Percentiles rank a stretch among this genome's conserved stretches.
phyloP scores from a whole-genome alignment of 2,113 vertebrate species.

The Clupea harengus region DNA sequence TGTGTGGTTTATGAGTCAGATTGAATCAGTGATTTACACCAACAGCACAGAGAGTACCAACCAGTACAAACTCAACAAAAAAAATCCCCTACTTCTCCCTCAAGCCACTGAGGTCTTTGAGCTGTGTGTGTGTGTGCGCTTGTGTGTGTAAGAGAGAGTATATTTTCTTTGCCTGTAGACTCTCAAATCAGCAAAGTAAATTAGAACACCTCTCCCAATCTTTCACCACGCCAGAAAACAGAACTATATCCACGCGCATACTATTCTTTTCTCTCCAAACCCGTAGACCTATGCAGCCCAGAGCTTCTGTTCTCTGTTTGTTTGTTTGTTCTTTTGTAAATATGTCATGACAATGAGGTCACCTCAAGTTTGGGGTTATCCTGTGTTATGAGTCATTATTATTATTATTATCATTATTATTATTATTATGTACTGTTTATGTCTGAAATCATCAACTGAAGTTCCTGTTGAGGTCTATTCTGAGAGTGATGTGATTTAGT shows the following conservation, averaged over 20 bases:
- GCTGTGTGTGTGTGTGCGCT: background rate
- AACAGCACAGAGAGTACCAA: background rate
- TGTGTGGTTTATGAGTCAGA: background rate
- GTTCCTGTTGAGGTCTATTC: constrained; percentile 58
- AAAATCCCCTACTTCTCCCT: background rate
- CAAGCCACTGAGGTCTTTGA: background rate
- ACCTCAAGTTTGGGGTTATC: constrained; percentile 55
- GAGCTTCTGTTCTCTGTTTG: constrained; percentile 56
- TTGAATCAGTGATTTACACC: background rate
- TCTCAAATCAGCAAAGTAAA: constrained; percentile 42
- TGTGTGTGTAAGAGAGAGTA: constrained; percentile 21
- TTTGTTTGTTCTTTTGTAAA: constrained; percentile 65
- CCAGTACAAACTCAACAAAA: background rate
- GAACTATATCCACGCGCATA: constrained; percentile 40
- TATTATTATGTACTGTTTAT: constrained; percentile 52
- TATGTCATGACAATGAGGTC: constrained; percentile 66
- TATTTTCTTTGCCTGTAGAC: background rate
- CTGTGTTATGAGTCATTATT: constrained; percentile 43
- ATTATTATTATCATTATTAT: constrained; percentile 42
- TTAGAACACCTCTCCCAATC: constrained; percentile 36
- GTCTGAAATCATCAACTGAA: constrained; percentile 61
- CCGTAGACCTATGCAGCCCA: constrained; percentile 81
- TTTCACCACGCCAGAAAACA: constrained; percentile 50
- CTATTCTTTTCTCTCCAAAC: constrained; percentile 58
- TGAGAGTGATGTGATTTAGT: constrained; percentile 61